Conservation (phyloP, 2,113 vertebrate genomes). For the Anthoscopus minutus region DNA sequence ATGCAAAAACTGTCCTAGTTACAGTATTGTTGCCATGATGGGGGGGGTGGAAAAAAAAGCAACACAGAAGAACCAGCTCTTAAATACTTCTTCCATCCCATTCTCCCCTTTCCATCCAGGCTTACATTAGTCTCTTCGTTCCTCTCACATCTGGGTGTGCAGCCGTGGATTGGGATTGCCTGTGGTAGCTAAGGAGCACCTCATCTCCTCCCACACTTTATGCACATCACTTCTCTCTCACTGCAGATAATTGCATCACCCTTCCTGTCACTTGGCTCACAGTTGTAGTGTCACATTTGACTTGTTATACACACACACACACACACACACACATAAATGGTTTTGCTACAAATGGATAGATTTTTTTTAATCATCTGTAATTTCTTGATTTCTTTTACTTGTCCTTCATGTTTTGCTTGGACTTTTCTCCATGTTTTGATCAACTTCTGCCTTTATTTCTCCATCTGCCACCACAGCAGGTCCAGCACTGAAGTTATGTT, state of each 20-base stretch:
- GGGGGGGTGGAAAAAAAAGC: background rate
- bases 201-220: conserved; percentile 50
- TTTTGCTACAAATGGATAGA: background rate
- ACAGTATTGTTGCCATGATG: background rate
- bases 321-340: background rate
- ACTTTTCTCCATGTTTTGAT: background rate
- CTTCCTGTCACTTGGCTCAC: conserved; percentile 24
- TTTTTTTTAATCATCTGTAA: background rate
- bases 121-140: background rate
- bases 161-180: background rate
- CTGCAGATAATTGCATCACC: conserved; percentile 63
- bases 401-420: background rate
- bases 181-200: background rate
- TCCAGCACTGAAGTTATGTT: background rate
- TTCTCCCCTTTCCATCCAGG: background rate
- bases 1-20: conserved; percentile 55
- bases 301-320: conserved; percentile 12
- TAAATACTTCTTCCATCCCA: background rate
- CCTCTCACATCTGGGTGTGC: background rate
- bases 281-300: conserved; percentile 54
- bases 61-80: background rate
- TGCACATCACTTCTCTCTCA: conserved; percentile 37
- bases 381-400: background rate
- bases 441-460: background rate
- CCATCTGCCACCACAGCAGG: background rate